phyloP scores from a whole-genome alignment of 2,113 vertebrate species.

The Dasyprocta punctata region DNA sequence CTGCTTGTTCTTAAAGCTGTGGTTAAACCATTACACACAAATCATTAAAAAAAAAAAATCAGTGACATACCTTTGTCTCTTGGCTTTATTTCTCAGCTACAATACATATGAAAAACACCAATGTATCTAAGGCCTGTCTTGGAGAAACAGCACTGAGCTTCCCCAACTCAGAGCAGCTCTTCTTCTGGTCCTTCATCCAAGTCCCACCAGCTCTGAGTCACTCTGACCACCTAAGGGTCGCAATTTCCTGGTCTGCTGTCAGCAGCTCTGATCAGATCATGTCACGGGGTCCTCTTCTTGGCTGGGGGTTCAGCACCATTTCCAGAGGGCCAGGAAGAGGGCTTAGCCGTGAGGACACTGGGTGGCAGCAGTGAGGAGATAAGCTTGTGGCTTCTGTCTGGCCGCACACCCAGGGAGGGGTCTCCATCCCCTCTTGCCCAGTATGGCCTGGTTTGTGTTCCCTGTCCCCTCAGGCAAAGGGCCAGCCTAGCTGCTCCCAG shows the following conservation, averaged over 20 bases:
- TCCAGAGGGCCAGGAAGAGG: neutral
- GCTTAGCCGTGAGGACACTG: neutral
- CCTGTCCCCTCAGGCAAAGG: neutral
- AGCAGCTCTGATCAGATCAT: neutral
- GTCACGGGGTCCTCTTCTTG: neutral
- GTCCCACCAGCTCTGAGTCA: neutral
- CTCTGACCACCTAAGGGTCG: neutral
- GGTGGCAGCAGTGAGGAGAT: neutral
- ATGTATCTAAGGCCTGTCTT: neutral
- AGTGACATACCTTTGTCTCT: constrained; percentile 79
- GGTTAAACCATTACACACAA: constrained; percentile 92
- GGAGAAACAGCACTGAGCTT: neutral
- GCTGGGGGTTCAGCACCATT: neutral
- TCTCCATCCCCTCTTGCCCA: neutral
- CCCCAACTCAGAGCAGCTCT: neutral
- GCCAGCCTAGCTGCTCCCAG: neutral
- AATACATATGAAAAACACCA: neutral
- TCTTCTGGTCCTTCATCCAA: neutral
- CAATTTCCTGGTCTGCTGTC: neutral
- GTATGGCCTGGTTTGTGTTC: neutral
- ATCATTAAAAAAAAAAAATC: constrained; percentile 97
- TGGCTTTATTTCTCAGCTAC: constrained; percentile 48
- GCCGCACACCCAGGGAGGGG: neutral
- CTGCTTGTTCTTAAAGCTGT: constrained; percentile 96
- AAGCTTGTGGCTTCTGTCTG: neutral